Percentiles rank a stretch among this genome's conserved stretches.
phyloP scores from a whole-genome alignment of 1,140 invertebrate genomes.

The Anastatus disparis region DNA sequence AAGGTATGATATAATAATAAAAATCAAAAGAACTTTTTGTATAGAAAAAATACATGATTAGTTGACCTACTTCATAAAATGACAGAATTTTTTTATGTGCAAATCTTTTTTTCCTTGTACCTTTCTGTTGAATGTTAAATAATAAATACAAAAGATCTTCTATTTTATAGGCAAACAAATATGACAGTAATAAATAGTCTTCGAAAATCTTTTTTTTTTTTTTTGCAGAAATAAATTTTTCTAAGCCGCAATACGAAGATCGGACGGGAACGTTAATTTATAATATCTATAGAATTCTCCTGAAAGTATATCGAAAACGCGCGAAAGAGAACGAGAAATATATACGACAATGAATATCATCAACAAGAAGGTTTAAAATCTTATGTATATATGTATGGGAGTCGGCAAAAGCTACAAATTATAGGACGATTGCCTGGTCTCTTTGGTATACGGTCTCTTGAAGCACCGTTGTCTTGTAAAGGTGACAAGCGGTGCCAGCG shows the following conservation, averaged over 20 bases:
- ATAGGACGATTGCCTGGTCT: constrained; percentile 55
- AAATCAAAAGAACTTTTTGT: too few relatives aligned
- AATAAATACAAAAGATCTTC: constrained; percentile 28
- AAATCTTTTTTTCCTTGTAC: background rate
- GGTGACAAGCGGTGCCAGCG: constrained; percentile 54
- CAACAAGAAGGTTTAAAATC: constrained; percentile 44
- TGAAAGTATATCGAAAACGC: constrained; percentile 31
- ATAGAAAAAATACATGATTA: too few relatives aligned
- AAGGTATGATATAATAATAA: too few relatives aligned
- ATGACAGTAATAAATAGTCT: constrained; percentile 28
- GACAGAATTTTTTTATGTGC: background rate
- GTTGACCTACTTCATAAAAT: too few relatives aligned
- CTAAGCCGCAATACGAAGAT: background rate
- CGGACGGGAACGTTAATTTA: constrained; percentile 36
- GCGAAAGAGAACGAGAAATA: constrained; percentile 45
- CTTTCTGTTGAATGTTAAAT: background rate
- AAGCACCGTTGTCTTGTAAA: constrained; percentile 20
- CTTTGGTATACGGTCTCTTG: constrained; percentile 25
- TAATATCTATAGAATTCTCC: constrained; percentile 21
- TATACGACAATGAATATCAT: constrained; percentile 56
- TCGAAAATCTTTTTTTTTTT: background rate
- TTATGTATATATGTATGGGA: constrained; percentile 27
- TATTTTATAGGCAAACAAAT: constrained; percentile 38
- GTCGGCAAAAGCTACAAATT: constrained; percentile 58
- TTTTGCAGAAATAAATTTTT: background rate